Base-by-base conservation (phyloP, 2,888 invertebrate genomes). In the Arrhopalites spinosus region DNA sequence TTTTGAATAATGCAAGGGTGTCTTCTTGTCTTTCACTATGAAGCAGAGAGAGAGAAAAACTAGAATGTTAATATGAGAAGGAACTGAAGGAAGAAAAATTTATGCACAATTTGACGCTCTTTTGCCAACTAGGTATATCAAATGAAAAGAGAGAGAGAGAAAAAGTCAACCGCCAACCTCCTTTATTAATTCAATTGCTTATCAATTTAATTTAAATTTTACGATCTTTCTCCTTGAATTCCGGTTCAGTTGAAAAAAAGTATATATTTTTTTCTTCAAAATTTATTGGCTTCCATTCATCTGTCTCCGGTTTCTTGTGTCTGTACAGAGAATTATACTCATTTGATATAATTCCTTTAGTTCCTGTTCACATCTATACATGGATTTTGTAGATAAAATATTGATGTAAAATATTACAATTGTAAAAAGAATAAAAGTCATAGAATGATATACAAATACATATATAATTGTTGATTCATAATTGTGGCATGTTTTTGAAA, bases 151-250 rank as follows among this genome's bases (percentile, higher is more conserved):
- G 36, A 36, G 50, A 15, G 3, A 3, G 17, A n/a, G 50, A 50
- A 50, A 15, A 50, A 36, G 50, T 15, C 50, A 50, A 50, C 25
- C 23, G 25, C 23, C 59, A 20, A 20, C 5, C 59, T 59, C 25
- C 3, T 59, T 23, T 23, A 59, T 59, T 59, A 59, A 59, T 59
- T 59, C 59, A 59, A 59, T 59, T 59, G 25, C 23, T 17, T 59
- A 59, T 23, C 59, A 59, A 59, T 59, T 59, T 59, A 59, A 59
- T 59, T 59, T 23, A 20, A 59, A 59, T 59, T 59, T 59, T 59
- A 59, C 59, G 59, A 59, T 59, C 23, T 23, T 59, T 59, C 25
- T 23, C 59, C 59, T 59, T 23, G 3, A 59, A 59, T 59, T 59
- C 59, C 59, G 59, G 59, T 59, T n/a, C 8, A 59, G 59, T 59